Base-by-base conservation (phyloP, 2,113 vertebrate genomes). In the Calidris pugnax region DNA sequence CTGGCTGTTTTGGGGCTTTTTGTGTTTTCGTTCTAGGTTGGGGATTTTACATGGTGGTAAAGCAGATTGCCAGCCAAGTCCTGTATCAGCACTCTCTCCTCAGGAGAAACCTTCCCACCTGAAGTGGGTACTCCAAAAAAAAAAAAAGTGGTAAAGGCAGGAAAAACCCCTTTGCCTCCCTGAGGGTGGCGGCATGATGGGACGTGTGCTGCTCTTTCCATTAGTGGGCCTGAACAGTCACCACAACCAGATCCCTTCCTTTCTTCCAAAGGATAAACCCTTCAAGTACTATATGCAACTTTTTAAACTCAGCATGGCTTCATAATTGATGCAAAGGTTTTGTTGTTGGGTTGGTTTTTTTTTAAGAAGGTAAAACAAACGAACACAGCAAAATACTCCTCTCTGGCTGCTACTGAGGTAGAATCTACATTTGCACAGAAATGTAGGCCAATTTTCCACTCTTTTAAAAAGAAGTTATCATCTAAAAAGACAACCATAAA, bases 171-270 rank as follows among this genome's bases (percentile, higher is more conserved):
- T 87, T 30, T 77, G 68, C 27, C 35, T 63, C 48, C 43, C 48
- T 4, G 4, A 35, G 84, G 39, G 48, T 9, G 1, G 35, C 1
- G 1, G 11, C 12, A 1, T 47, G 78, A 89, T 5, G 1, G 62
- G 76, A 72, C 0, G 0, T 26, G 71, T 53, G 47, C 45, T 76
- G 66, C 72, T 66, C 56, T 77, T 1, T 7, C 17, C 74, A 75
- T 35, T 73, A 78, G 68, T 26, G n/a, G 87, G 85, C 45, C 30
- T 23, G 50, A 83, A 51, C 32, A 23, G 68, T 24, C 4, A 0
- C 35, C 8, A 14, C 2, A 20, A 87, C 9, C 23, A 73, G 82
- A 94, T 32, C 26, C 72, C 81, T 7, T 22, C 60, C 19, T 43
- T 10, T 5, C 48, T 63, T 74, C 72, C 77, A 63, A 90, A 68